Percentiles rank a stretch among this genome's conserved stretches.
Conservation (phyloP, 2,888 invertebrate genomes). For the Dastarcus helophoroides region DNA sequence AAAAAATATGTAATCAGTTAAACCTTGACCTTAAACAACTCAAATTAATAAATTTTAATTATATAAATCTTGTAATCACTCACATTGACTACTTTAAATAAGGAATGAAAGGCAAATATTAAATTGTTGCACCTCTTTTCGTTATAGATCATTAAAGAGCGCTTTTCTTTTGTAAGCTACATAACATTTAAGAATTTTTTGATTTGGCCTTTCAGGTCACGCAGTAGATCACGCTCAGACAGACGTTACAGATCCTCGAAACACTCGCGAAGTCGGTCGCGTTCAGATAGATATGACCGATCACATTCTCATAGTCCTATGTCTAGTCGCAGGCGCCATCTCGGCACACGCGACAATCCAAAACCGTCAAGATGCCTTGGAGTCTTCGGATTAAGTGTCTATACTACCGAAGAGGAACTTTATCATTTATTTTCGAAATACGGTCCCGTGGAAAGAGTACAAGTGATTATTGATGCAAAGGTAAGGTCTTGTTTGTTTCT, state of each 20-base stretch:
- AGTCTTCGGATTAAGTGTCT: conserved; percentile 86
- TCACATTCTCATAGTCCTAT: conserved; percentile 68
- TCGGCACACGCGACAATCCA: conserved; percentile 76
- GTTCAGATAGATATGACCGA: conserved; percentile 43
- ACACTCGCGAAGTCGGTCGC: conserved; percentile 52
- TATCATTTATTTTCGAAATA: conserved; percentile 87
- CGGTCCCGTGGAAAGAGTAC: conserved; percentile 84
- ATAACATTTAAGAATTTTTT: conserved; percentile 1
- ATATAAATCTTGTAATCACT: too few species aligned
- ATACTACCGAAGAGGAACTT: conserved; percentile 86
- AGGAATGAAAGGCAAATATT: background rate
- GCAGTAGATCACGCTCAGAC: conserved; percentile 52
- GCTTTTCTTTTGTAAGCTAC: too few species aligned
- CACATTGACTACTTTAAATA: background rate
- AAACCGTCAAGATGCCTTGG: conserved; percentile 83
- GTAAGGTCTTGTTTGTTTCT: too few species aligned
- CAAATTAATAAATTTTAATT: too few species aligned
- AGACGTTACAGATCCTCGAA: conserved; percentile 42
- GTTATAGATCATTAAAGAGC: too few species aligned
- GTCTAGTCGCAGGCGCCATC: conserved; percentile 68
- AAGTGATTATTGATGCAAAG: conserved; percentile 94
- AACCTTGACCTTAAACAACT: too few species aligned
- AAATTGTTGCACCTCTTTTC: too few species aligned
- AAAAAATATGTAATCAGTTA: too few species aligned
- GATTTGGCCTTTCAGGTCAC: conserved; percentile 34